Base-by-base conservation (phyloP, 53 echinoderm and acorn worm genomes). In the Echinometra lucunter region DNA sequence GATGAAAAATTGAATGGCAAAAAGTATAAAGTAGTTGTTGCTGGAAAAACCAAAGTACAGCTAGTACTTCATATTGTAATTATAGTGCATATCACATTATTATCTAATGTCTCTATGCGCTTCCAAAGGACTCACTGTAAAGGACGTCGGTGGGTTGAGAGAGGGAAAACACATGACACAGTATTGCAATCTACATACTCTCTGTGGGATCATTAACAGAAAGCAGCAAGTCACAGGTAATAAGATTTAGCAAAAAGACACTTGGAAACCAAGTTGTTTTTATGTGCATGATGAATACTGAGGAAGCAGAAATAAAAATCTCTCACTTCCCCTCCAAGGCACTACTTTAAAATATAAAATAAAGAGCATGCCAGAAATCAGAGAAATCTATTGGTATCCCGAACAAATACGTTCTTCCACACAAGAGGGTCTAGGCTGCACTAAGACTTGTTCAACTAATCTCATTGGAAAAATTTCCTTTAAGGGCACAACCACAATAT, bases 351-450 rank as follows among this genome's bases (percentile, higher is more conserved):
- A 81, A 9, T 42, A 81, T 7, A 44, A 81, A 38, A 35, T 47
- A 49, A 49, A 49, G 85, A 85, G 23, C 8, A 30, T 9, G 27
- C 49, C 15, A 16, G 85, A 85, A 47, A 85, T 44, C 49, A n/a
- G 47, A 45, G 49, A 85, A 85, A 85, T 49, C 23, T 6, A 85
- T 85, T 49, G 3, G 80, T 15, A 49, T 85, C 28, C 49, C 49
- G 47, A 85, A 47, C 47, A 85, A 85, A 85, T 28, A 47, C 49
- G 49, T 85, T 85, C 85, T 49, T 49, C 37, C 5, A 85, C 85
- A 85, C n/a, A 47, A 53, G 49, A 85, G 30, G 15, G 16, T 49
- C 27, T 53, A 23, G 8, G 19, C 15, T 85, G 85, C 85, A 47
- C 30, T 13, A 27, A 47, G 85, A 49, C 81, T 47, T 85, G 12